Evolutionary conservation across 2,888 invertebrate genomes (phyloP).

Genomic region (Hybos culiciformis): DNA sequence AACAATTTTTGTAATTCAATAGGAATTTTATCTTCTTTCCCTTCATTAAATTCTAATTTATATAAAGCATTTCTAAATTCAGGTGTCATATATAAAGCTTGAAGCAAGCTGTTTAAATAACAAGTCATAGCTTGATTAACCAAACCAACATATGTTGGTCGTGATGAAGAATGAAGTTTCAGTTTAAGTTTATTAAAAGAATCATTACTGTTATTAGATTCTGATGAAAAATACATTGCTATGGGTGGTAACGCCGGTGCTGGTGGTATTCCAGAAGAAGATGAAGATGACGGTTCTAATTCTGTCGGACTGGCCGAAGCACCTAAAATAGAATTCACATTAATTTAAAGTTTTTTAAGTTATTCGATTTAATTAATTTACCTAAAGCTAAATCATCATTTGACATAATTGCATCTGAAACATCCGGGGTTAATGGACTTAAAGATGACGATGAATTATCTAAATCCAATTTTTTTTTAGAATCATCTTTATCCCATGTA

Average conservation of each 20-base stretch:
- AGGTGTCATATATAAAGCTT: slow-evolving; percentile 82
- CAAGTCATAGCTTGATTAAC: slow-evolving; percentile 90
- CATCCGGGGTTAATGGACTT: slow-evolving; percentile 8
- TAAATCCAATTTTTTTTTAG: not conserved
- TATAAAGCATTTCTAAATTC: slow-evolving; percentile 82
- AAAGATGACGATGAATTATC: slow-evolving; percentile 10
- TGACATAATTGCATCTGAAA: not conserved
- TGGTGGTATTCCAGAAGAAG: slow-evolving; percentile 2
- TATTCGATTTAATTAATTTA: not conserved
- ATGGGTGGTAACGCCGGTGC: slow-evolving; percentile 12
- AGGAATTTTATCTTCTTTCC: slow-evolving; percentile 58
- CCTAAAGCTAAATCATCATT: not conserved
- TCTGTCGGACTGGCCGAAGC: slow-evolving; percentile 36
- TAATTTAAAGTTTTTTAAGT: slow-evolving; percentile 22
- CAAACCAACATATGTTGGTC: slow-evolving; percentile 51
- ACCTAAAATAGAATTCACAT: slow-evolving; percentile 34
- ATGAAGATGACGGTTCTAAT: slow-evolving; percentile 19
- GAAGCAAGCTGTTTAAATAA: slow-evolving; percentile 76
- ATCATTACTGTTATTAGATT: slow-evolving; percentile 6
- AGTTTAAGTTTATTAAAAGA: slow-evolving; percentile 11
- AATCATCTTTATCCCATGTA: slow-evolving; percentile 22
- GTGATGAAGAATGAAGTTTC: slow-evolving; percentile 13
- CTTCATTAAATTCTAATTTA: slow-evolving; percentile 64
- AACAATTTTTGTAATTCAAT: slow-evolving; percentile 77
- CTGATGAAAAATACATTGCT: slow-evolving; percentile 12